Base-by-base conservation (phyloP, 2,888 invertebrate genomes). In the Belgica antarctica region DNA sequence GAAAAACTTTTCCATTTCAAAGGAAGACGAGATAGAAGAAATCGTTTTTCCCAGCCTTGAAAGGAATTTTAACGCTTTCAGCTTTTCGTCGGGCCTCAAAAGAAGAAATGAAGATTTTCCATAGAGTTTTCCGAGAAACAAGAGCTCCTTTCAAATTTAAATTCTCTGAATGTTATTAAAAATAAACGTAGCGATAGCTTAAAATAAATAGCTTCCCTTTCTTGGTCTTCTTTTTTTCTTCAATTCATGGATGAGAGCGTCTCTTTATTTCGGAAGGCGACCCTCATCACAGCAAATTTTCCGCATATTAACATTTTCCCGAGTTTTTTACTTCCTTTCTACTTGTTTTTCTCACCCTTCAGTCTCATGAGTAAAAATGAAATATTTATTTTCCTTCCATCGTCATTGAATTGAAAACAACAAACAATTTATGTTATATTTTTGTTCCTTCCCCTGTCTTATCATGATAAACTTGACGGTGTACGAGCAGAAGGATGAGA, bases 271-370 rank as follows among this genome's bases (percentile, higher is more conserved):
- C 19, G 62, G 12, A 62, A 15, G n/a, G 36, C 25, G 25, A 68
- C 68, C 68, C 68, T 68, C 68, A 68, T 68, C 68, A 68, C 34
- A 24, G 68, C 22, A 27, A 68, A 68, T 68, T 68, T 68, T 68
- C 52, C 68, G 68, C 68, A 68, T 68, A 68, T 68, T 68, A 68
- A 68, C 68, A 68, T 68, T 68, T 57, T 57, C 34, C 57, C 28
- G 12, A 61, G 61, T 28, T 27, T 15, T 62, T 62, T 62, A 19
- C 57, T 31, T 31, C 12, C 52, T 22, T 17, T 22, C 22, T 52
- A 12, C 19, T 52, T 19, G 2, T 22, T 52, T 17, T n/a, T 17
- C n/a, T 22, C 17, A 41, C 7, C 41, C 41, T 46, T 46, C 25
- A 12, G 4, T n/a, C 8, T 57, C 57, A 24, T 57, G 17, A 57